A percentile compares a stretch with the other conserved stretches of the same genome.
Conservation (phyloP, 2,888 invertebrate genomes). For the Cyclophora punctaria region DNA sequence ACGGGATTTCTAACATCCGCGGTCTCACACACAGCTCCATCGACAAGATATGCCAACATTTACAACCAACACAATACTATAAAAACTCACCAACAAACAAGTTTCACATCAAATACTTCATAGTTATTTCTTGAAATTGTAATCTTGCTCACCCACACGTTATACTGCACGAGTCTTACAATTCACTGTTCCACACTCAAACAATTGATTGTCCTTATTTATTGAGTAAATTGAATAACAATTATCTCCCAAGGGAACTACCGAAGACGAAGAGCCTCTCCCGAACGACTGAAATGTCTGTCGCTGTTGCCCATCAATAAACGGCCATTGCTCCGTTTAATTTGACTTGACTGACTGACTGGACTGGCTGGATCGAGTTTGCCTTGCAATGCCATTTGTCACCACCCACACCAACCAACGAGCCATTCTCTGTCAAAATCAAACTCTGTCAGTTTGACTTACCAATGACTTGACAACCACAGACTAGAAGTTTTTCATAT, state of each 20-base stretch:
- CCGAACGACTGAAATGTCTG: constrained; percentile 28
- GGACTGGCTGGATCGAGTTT: too few species aligned
- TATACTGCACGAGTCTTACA: constrained; percentile 32
- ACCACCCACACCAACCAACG: too few species aligned
- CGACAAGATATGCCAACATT: constrained; percentile 7
- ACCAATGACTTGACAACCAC: too few species aligned
- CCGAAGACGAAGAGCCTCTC: constrained; percentile 23
- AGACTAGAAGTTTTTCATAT: too few species aligned
- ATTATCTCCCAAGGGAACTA: constrained; percentile 24
- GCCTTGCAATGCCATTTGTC: too few species aligned
- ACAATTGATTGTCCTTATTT: constrained; percentile 26
- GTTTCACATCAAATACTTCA: constrained; percentile 39
- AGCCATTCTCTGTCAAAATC: too few species aligned
- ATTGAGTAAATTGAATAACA: constrained; percentile 19
- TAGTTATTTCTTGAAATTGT: constrained; percentile 26
- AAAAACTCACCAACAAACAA: constrained; percentile 56
- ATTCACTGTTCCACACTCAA: constrained; percentile 21
- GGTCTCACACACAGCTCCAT: not conserved
- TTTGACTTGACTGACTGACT: not conserved
- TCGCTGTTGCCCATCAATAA: constrained; percentile 14
- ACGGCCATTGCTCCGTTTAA: constrained; percentile 30
- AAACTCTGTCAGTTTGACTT: too few species aligned
- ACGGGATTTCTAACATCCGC: not conserved
- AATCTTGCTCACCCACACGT: constrained; percentile 38
- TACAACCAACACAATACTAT: constrained; percentile 7